phyloP scores from a whole-genome alignment of 1,140 invertebrate species.

The Caligus rogercresseyi region DNA sequence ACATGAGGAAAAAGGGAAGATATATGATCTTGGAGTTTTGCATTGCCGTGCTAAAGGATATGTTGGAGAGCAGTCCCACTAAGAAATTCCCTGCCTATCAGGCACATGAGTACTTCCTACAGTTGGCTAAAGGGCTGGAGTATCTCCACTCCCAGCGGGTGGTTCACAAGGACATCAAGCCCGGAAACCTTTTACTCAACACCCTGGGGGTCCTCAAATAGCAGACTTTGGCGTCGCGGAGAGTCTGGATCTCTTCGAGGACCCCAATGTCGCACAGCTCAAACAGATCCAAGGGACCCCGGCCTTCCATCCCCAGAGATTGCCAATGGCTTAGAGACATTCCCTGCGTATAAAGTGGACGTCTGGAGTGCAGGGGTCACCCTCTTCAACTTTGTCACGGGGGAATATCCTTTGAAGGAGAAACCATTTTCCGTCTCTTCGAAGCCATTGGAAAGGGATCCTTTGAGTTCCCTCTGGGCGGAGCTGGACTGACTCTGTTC shows the following conservation, averaged over 20 bases:
- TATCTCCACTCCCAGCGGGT: slow-evolving; percentile 89
- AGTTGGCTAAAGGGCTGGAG: slow-evolving; percentile 81
- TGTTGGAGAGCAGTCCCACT: slow-evolving; percentile 68
- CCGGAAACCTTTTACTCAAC: slow-evolving; percentile 87
- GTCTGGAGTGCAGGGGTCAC: slow-evolving; percentile 94
- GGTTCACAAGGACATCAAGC: slow-evolving; percentile 98
- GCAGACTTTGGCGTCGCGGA: slow-evolving; percentile 97
- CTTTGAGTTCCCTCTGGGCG: slow-evolving; percentile 31
- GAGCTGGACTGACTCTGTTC: slow-evolving; percentile 46
- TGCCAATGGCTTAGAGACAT: slow-evolving; percentile 76
- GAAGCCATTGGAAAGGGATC: slow-evolving; percentile 77
- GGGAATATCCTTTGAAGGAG: slow-evolving; percentile 84
- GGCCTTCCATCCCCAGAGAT: slow-evolving; percentile 96
- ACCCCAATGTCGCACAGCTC: slow-evolving; percentile 60
- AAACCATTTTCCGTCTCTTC: slow-evolving; percentile 83
- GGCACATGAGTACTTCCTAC: slow-evolving; percentile 80
- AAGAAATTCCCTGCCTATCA: slow-evolving; percentile 90
- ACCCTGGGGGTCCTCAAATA: slow-evolving; percentile 77
- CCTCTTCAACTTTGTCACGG: slow-evolving; percentile 45
- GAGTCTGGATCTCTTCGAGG: slow-evolving; percentile 64
- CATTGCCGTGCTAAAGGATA: slow-evolving; percentile 41
- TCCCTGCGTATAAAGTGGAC: slow-evolving; percentile 88
- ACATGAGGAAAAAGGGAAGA: slow-evolving; percentile 89
- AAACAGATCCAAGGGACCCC: slow-evolving; percentile 78
- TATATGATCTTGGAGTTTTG: slow-evolving; percentile 26